Evolutionary conservation across 2,888 invertebrate species (phyloP).

Genomic region (Mesochorus sp.): DNA sequence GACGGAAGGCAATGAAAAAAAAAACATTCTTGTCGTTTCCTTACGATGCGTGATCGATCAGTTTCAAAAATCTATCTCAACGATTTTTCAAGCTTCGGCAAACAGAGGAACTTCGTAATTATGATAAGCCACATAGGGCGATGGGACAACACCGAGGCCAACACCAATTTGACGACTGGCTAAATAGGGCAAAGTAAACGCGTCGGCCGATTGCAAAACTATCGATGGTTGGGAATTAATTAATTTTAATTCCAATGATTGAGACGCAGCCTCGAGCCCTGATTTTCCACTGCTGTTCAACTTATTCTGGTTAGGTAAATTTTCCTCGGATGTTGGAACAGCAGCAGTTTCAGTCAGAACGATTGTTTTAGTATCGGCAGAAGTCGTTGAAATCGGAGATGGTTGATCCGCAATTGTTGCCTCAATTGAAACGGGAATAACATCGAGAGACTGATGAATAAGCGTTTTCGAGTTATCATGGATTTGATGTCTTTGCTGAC

Average conservation of each 20-base stretch:
- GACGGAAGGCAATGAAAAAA: background rate
- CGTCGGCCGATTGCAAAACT: background rate
- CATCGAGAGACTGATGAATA: background rate
- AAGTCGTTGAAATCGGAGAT: background rate
- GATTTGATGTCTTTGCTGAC: slow-evolving; percentile 71
- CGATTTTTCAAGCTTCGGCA: background rate
- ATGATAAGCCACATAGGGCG: slow-evolving; percentile 35
- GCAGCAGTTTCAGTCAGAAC: slow-evolving; percentile 67
- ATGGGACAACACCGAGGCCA: slow-evolving; percentile 47
- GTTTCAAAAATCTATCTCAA: slow-evolving; percentile 11
- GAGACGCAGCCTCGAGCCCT: background rate
- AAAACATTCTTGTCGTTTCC: slow-evolving; percentile 1
- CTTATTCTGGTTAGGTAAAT: slow-evolving; percentile 63
- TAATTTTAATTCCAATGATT: background rate
- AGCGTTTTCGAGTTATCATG: slow-evolving; percentile 52
- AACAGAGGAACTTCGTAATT: slow-evolving; percentile 10
- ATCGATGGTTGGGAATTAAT: background rate
- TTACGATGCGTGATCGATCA: slow-evolving; percentile 9
- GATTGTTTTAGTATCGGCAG: background rate
- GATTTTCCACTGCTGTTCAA: slow-evolving; percentile 47
- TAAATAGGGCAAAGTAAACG: slow-evolving; percentile 1
- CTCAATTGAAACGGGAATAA: slow-evolving; percentile 34
- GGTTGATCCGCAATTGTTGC: background rate
- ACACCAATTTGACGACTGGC: slow-evolving; percentile 36
- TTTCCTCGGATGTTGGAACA: slow-evolving; percentile 77